phyloP scores from a whole-genome alignment of 92 coral and sea anemone genomes.

The Palythoa grandis region DNA sequence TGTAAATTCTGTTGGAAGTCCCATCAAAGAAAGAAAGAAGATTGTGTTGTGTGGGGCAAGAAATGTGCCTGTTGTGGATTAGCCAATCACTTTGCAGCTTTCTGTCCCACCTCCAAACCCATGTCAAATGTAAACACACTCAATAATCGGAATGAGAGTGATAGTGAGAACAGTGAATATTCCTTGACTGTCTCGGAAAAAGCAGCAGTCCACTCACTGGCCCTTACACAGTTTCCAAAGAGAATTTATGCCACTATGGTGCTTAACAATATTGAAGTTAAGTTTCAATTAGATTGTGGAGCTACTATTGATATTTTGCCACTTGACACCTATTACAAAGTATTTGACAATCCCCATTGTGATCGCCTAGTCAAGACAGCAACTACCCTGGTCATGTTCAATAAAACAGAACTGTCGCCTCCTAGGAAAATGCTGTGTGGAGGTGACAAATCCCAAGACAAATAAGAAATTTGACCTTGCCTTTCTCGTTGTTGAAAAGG shows the following conservation, averaged over 20 bases:
- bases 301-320: constrained; percentile 23
- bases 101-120: neutral
- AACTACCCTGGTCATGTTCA: constrained; percentile 39
- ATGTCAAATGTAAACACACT: constrained; percentile 17
- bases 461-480: constrained; percentile 13
- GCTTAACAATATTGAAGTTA: neutral
- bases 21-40: constrained; percentile 45
- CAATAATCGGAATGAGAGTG: constrained; percentile 10
- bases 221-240: constrained; percentile 3
- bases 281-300: constrained; percentile 25
- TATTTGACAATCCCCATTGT: constrained; percentile 37
- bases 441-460: constrained; percentile 25
- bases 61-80: constrained; percentile 52
- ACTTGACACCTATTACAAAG: constrained; percentile 21
- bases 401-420: constrained; percentile 38
- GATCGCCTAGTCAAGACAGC: constrained; percentile 5
- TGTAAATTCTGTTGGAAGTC: constrained; percentile 57
- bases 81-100: constrained; percentile 60
- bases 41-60: constrained; percentile 59
- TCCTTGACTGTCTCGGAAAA: constrained; percentile 31
- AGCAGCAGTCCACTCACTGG: neutral
- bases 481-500: constrained; percentile 43
- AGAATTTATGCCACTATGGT: constrained; percentile 19
- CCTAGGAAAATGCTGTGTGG: constrained; percentile 31
- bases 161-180: constrained; percentile 43